Base-by-base conservation (phyloP, 2,797 vertebrate genomes). In the Acrossocheilus fasciatus region DNA sequence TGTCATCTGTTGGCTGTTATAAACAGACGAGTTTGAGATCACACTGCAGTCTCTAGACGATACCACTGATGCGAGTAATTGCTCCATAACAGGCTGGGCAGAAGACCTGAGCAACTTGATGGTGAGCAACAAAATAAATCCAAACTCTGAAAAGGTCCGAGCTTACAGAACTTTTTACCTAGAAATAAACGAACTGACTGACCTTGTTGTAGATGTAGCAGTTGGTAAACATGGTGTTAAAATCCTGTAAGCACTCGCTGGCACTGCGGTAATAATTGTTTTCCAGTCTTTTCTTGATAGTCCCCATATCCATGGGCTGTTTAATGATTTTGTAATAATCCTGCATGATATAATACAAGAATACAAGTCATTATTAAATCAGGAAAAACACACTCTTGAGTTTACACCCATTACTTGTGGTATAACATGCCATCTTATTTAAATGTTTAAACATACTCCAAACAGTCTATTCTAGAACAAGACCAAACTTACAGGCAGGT, bases 151-250 rank as follows among this genome's bases (percentile, higher is more conserved):
- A 75, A 30, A 66, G 4, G 4, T 76, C 20, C 11, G 36, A 14
- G 7, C 26, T 75, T 10, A 50, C 9, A 74, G n/a, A 80, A 20
- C 5, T 5, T 15, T 23, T 18, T 5, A 64, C 10, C 14, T 6
- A 64, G 18, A 45, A 1, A 68, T 3, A n/a, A 72, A 78, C 62
- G 10, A 68, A 75, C 36, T 41, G 6, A 72, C 90, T 90, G 82
- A 97, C 98, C 96, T 99, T 99, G 92, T 99, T 98, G 90, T 99
- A 98, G 92, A 99, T 98, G 84, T 98, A 99, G 92, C 98, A 99
- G 87, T 99, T 99, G 88, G 98, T 99, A 91, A 98, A 99, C 98
- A 99, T 99, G 88, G 98, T 98, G 94, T 98, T 99, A 93, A 99
- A 99, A 92, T 99, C 98, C 91, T 99, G 97, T 95, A 99, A 98